Base-by-base conservation (phyloP, 2,797 vertebrate genomes). In the Lithobates sylvaticus region DNA sequence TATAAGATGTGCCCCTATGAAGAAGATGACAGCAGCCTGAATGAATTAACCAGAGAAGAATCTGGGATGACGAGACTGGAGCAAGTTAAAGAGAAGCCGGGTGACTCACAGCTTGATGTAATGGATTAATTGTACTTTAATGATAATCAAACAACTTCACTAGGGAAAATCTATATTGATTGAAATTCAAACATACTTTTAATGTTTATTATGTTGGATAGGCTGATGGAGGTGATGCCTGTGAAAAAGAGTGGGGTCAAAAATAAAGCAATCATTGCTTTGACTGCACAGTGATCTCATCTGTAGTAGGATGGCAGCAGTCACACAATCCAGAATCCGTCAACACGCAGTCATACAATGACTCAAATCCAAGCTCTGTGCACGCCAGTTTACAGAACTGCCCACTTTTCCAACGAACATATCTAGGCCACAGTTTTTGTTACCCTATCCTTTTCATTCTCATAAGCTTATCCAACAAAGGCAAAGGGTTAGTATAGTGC, bases 101-200 rank as follows among this genome's bases (percentile, higher is more conserved):
- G 54, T 79, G 70, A 79, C 69, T 79, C 76, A 79, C 34, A 29
- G 76, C 71, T 26, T 27, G 7, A 18, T 47, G 71, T 67, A 79
- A 79, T 68, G 36, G 69, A 79, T 80, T 75, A 80, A 23, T 64
- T 68, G 75, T 74, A 32, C 80, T 80, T 85, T 85, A 73, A 73
- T 85, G 69, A 85, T 65, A 79, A 79, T 80, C 69, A 74, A 74
- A 78, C 69, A 39, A 67, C 39, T 74, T 85, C 76, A 80, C 84
- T 47, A 27, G 84, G 76, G 42, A 79, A 72, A 74, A 85, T 58
- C 78, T 85, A 27, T 67, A 85, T 80, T 80, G 84, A 79, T 80
- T 74, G 58, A 58, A 74, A 80, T 76, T 80, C 69, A 85, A 79
- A 73, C 69, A 74, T 68, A 74, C 76, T 79, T 78, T 85, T 68